A percentile compares a stretch with the other conserved stretches of the same genome.
Conservation (phyloP, 2,797 vertebrate species). For the Pygocentrus nattereri region DNA sequence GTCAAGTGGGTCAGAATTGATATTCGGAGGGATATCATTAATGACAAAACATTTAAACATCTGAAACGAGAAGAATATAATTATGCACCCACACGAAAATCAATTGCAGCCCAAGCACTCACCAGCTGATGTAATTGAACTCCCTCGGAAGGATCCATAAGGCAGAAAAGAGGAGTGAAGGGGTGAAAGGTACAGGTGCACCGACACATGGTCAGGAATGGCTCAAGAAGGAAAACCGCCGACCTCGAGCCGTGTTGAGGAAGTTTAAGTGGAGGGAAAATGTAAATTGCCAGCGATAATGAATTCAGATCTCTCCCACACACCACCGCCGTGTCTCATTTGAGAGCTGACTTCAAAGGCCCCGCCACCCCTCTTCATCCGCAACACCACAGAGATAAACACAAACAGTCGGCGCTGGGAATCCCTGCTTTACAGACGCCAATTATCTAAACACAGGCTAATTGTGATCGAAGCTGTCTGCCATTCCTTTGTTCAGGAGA, state of each 20-base stretch:
- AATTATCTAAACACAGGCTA: constrained; percentile 33
- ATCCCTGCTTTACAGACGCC: constrained; percentile 12
- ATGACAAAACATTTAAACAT: constrained; percentile 17
- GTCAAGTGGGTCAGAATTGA: neutral
- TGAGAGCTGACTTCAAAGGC: constrained; percentile 53
- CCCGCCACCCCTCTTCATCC: constrained; percentile 7
- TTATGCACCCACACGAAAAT: constrained; percentile 56
- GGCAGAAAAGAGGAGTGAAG: constrained; percentile 30
- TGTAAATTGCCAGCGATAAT: constrained; percentile 49
- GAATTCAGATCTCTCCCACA: constrained; percentile 55
- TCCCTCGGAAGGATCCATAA: constrained; percentile 22
- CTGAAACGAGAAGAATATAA: constrained; percentile 45
- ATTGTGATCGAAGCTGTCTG: constrained; percentile 27
- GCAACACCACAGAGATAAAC: neutral
- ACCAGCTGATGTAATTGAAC: constrained; percentile 50
- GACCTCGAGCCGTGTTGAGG: constrained; percentile 10
- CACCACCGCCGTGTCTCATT: constrained; percentile 33
- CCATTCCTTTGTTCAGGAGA: constrained; percentile 21
- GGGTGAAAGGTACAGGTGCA: neutral
- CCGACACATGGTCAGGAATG: neutral
- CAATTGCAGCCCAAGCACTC: constrained; percentile 51
- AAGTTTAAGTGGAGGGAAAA: constrained; percentile 16
- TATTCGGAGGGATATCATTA: constrained; percentile 16
- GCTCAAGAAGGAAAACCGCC: constrained; percentile 27
- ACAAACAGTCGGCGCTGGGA: constrained; percentile 32